Evolutionary conservation across 2,113 vertebrate species (phyloP).

Genomic region (Rattus rattus): DNA sequence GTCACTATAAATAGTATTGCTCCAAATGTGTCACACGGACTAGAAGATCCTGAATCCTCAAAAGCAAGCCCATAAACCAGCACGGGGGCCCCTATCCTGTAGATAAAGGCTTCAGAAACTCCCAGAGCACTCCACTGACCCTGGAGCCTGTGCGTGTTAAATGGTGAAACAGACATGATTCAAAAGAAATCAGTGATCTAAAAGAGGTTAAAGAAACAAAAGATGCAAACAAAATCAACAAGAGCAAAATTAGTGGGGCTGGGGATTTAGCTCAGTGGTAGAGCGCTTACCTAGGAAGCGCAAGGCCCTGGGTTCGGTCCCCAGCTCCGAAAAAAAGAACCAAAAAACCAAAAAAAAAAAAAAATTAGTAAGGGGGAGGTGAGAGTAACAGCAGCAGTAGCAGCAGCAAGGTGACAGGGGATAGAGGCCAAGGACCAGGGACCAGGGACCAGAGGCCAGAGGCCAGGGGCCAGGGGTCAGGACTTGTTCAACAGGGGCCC

Average conservation of each 20-base stretch:
- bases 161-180: background rate
- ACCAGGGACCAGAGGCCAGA: background rate
- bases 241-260: background rate
- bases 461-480: background rate
- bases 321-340: no score
- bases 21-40: background rate
- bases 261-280: no score
- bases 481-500: background rate
- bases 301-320: no score
- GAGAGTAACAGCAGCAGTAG: background rate
- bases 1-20: background rate
- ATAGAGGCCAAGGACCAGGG: background rate
- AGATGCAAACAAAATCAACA: background rate
- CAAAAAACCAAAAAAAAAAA: no score
- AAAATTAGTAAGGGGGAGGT: background rate
- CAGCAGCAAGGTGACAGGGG: background rate
- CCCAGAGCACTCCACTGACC: background rate
- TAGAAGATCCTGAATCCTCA: background rate
- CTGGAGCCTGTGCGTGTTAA: background rate
- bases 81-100: background rate
- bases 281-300: no score
- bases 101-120: background rate
- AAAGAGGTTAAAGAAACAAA: background rate
- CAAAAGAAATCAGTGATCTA: background rate
- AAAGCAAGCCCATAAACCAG: background rate